Conservation (phyloP, 1,140 invertebrate species). For the Cotesia glomerata region DNA sequence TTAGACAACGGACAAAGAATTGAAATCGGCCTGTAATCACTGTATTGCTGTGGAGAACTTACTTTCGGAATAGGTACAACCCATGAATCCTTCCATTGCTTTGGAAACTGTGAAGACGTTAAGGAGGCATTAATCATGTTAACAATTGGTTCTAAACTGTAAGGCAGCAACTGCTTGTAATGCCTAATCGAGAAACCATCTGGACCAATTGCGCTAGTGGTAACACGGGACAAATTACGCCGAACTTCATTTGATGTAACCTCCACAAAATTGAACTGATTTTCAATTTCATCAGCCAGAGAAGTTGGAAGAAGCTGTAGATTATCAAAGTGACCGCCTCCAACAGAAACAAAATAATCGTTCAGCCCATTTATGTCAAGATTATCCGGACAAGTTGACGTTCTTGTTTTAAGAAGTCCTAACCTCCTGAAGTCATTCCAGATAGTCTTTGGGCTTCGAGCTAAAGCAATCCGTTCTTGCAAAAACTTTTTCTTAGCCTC, state of each 20-base stretch:
- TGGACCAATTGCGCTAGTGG: background rate
- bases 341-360: background rate
- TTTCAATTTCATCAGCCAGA: background rate
- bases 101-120: background rate
- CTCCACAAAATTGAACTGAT: background rate
- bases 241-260: background rate
- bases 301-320: background rate
- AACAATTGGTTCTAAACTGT: background rate
- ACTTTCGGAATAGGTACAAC: background rate
- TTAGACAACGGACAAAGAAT: no score
- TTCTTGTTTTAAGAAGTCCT: background rate
- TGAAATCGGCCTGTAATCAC: slow-evolving; percentile 23
- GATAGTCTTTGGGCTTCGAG: background rate
- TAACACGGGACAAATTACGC: background rate
- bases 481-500: background rate
- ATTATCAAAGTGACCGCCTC: background rate
- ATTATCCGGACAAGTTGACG: background rate
- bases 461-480: background rate
- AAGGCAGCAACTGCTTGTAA: background rate
- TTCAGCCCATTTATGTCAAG: background rate
- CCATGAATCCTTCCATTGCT: background rate
- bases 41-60: background rate
- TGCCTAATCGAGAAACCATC: background rate
- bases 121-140: background rate
- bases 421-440: slow-evolving; percentile 1